A percentile compares a stretch with the other conserved stretches of the same genome.
Evolutionary conservation across 2,888 invertebrate genomes (phyloP).

Genomic region (Poecilobothrus nobilitatus): DNA sequence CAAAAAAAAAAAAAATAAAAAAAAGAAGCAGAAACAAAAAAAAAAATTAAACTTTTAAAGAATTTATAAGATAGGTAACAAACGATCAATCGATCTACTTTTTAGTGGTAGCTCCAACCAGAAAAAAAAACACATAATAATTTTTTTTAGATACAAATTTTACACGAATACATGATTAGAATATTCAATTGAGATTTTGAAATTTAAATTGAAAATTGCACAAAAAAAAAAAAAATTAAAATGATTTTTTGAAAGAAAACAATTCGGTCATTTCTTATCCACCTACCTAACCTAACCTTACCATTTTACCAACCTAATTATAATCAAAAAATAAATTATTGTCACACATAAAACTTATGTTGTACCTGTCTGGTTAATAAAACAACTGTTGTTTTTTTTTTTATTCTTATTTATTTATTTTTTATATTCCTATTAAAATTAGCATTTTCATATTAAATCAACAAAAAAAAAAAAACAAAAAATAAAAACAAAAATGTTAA

Average conservation of each 20-base stretch:
- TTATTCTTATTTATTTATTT: too few relatives aligned
- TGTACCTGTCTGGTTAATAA: neutral
- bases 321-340: constrained; percentile 1
- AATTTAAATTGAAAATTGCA: neutral
- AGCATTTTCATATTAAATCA: neutral
- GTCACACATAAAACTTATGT: neutral
- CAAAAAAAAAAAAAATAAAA: neutral
- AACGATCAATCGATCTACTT: neutral
- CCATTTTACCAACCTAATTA: constrained; percentile 2
- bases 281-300: too few relatives aligned
- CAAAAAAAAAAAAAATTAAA: neutral
- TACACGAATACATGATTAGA: neutral
- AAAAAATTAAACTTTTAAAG: neutral
- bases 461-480: too few relatives aligned
- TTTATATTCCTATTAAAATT: neutral
- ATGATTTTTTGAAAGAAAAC: neutral
- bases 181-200: neutral
- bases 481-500: too few relatives aligned
- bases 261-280: neutral
- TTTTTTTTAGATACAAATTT: neutral
- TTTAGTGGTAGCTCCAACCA: neutral
- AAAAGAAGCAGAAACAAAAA: too few relatives aligned
- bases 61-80: too few relatives aligned
- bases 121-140: neutral
- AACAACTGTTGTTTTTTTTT: neutral